A percentile compares a stretch with the other conserved stretches of the same genome.
Conservation (phyloP, 2,113 vertebrate genomes). For the Hippoglossus stenolepis region DNA sequence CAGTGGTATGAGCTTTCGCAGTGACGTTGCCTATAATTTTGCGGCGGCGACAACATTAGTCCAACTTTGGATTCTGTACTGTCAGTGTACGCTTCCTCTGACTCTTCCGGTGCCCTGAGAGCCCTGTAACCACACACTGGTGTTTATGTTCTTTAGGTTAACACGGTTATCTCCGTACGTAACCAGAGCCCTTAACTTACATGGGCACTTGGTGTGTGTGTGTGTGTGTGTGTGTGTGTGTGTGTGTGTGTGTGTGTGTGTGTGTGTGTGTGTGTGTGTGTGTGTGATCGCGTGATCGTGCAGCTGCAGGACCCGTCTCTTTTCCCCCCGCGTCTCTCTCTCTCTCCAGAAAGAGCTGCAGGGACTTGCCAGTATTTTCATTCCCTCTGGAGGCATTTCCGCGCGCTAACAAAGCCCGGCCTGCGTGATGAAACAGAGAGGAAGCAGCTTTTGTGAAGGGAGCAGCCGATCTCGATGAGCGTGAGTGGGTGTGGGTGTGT, state of each 20-base stretch:
- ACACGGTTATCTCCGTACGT: constrained; percentile 75
- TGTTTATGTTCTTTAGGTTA: constrained; percentile 82
- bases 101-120: constrained; percentile 50
- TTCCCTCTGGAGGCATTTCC: constrained; percentile 86
- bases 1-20: constrained; percentile 30
- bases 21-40: constrained; percentile 57
- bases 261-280: no score
- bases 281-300: constrained; percentile 12
- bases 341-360: constrained; percentile 77
- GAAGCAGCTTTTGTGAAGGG: constrained; percentile 81
- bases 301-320: constrained; percentile 74
- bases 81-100: constrained; percentile 48
- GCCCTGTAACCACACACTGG: constrained; percentile 70
- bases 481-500: background rate
- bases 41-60: constrained; percentile 47
- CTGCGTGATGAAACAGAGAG: constrained; percentile 81
- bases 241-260: no score
- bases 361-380: constrained; percentile 86
- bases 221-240: constrained; percentile 42
- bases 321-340: constrained; percentile 19
- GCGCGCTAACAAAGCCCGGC: constrained; percentile 82
- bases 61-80: constrained; percentile 56
- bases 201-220: constrained; percentile 61
- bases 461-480: constrained; percentile 54
- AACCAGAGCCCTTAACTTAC: constrained; percentile 74